phyloP scores from a whole-genome alignment of 2,113 vertebrate genomes.

The Chaetorhynchus papuensis region DNA sequence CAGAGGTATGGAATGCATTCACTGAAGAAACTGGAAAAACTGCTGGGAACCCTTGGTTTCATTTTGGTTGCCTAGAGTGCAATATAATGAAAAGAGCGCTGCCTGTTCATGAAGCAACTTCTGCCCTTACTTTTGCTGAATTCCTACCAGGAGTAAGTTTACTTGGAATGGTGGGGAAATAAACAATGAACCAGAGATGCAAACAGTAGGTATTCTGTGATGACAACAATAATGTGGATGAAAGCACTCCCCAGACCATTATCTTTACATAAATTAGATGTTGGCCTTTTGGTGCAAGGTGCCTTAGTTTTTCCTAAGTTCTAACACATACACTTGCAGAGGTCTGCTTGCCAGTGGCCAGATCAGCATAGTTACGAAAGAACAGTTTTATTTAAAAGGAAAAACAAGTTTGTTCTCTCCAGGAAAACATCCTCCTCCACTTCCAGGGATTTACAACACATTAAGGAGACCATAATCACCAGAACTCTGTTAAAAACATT shows the following conservation, averaged over 20 bases:
- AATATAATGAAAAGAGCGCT: not conserved
- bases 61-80: not conserved
- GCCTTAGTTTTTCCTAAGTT: not conserved
- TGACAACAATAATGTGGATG: not conserved
- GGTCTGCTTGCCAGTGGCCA: not conserved
- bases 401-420: slow-evolving; percentile 6
- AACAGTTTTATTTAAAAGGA: not conserved
- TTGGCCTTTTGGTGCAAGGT: not conserved
- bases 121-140: not conserved
- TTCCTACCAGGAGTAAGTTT: not conserved
- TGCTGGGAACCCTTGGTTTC: not conserved
- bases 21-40: not conserved
- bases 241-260: not conserved
- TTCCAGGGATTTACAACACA: slow-evolving; percentile 31
- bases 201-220: not conserved
- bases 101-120: not conserved
- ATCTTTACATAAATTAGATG: not conserved
- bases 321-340: not conserved
- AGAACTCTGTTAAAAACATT: slow-evolving; percentile 19
- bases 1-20: not conserved
- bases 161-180: not conserved
- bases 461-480: not conserved
- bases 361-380: not conserved
- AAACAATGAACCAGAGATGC: not conserved
- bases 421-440: slow-evolving; percentile 13